Percentiles rank a stretch among this genome's conserved stretches.
Conservation (phyloP, 2,113 vertebrate genomes). For the Macrotis lagotis region DNA sequence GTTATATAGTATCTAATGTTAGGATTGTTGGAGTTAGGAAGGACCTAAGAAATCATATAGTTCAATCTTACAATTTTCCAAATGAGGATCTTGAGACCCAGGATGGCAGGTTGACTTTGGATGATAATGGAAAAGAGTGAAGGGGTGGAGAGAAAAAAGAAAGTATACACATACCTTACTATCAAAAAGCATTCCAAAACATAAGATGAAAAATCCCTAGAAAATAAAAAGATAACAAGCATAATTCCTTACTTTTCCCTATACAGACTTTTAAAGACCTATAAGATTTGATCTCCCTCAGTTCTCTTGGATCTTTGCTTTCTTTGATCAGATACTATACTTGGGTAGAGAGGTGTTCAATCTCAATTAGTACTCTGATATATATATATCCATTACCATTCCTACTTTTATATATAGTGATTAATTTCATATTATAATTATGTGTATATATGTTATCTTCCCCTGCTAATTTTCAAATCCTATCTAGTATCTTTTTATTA, state of each 20-base stretch:
- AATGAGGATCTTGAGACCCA: not conserved
- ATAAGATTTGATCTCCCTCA: not conserved
- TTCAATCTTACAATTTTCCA: not conserved
- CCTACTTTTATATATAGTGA: not conserved
- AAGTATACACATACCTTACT: slow-evolving; percentile 79
- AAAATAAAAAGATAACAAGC: slow-evolving; percentile 37
- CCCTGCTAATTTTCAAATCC: not conserved
- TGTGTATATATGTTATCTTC: not conserved
- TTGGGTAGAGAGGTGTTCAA: not conserved
- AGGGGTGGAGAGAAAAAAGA: not conserved
- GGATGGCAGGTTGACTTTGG: not conserved
- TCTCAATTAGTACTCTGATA: not conserved
- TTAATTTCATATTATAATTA: not conserved
- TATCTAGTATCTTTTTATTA: not conserved
- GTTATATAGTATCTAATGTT: not conserved
- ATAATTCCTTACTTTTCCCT: slow-evolving; percentile 4
- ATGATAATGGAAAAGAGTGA: not conserved
- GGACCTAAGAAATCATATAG: not conserved
- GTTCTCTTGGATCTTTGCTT: not conserved
- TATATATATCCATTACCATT: not conserved
- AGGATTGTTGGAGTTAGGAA: slow-evolving; percentile 9
- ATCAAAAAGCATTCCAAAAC: slow-evolving; percentile 87
- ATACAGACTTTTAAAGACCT: not conserved
- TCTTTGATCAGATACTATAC: not conserved
- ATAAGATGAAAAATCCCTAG: slow-evolving; percentile 88